Evolutionary conservation across 2,113 vertebrate genomes (phyloP).

Genomic region (Charadrius vociferus): DNA sequence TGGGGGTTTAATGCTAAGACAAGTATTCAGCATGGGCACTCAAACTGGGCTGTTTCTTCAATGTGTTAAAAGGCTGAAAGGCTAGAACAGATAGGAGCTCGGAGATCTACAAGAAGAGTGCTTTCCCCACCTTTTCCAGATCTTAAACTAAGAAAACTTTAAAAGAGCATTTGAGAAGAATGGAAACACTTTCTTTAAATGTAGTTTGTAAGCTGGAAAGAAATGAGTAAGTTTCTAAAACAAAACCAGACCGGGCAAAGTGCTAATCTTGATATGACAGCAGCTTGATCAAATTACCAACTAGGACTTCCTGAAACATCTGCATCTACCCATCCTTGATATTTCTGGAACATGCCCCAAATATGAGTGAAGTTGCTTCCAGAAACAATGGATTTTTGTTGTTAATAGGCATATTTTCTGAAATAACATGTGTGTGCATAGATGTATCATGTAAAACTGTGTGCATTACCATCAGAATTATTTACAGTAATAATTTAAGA

Average conservation of each 20-base stretch:
- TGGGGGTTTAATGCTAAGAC: background rate
- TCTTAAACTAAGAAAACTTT: background rate
- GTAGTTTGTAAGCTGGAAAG: background rate
- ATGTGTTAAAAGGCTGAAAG: background rate
- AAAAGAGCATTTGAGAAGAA: background rate
- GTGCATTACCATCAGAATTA: background rate
- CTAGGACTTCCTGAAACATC: background rate
- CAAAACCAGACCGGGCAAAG: background rate
- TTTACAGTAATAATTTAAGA: background rate
- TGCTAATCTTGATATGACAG: background rate
- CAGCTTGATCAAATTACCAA: background rate
- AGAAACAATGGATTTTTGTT: background rate
- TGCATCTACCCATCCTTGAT: background rate
- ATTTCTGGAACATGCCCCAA: background rate
- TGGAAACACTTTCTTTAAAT: background rate
- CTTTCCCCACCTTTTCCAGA: background rate
- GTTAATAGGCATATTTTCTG: background rate
- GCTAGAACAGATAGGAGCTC: background rate
- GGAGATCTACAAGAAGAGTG: background rate
- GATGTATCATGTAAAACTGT: background rate
- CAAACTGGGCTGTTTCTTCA: background rate
- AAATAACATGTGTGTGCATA: background rate
- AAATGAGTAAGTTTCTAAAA: background rate
- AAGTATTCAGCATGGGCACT: background rate
- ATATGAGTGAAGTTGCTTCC: background rate